Evolutionary conservation across 2,113 vertebrate genomes (phyloP).

Genomic region (Psittacus erithacus): DNA sequence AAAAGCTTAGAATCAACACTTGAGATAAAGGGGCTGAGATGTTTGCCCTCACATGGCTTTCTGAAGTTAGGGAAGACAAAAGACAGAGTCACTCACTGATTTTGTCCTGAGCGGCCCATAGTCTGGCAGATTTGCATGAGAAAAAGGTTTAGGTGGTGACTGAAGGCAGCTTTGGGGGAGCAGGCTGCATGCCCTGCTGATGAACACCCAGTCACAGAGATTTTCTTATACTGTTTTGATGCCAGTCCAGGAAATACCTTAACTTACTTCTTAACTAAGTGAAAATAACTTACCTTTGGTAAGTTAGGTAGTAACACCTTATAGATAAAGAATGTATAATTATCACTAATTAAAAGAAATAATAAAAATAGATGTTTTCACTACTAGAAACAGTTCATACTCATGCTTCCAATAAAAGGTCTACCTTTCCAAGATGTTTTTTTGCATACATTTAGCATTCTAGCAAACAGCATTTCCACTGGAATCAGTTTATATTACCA

Average conservation of each 20-base stretch:
- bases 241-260: neutral
- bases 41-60: neutral
- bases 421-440: neutral
- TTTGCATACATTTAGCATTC: neutral
- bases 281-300: neutral
- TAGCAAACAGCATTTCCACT: neutral
- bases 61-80: neutral
- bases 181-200: neutral
- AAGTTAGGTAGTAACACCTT: neutral
- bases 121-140: neutral
- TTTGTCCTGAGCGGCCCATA: neutral
- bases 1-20: neutral
- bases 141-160: neutral
- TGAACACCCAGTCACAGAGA: neutral
- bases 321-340: neutral
- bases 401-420: neutral
- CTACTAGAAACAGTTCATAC: neutral
- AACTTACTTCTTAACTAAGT: too few species aligned
- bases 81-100: neutral
- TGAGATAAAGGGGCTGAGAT: neutral
- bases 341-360: neutral
- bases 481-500: neutral
- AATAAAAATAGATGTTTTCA: neutral
- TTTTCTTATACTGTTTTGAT: neutral
- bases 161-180: neutral